These are phyloP conservation scores for Endotricha flammealis DNA, from an alignment of 2,888 invertebrate genomes.

Conservation along the genomic window DNA sequence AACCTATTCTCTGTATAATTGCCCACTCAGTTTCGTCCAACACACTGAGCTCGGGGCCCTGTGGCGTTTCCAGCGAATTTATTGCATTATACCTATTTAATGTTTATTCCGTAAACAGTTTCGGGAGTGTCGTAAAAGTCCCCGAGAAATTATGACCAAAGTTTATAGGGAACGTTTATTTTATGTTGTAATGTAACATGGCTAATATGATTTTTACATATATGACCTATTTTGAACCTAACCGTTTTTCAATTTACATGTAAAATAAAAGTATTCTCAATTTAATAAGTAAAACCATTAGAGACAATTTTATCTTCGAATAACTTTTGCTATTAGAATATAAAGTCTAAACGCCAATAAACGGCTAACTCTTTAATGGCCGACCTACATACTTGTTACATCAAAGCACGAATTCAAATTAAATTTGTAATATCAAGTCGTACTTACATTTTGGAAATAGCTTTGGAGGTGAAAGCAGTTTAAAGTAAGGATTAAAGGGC, in stretches of 20 bases:
- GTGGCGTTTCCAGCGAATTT: slow-evolving; percentile 12
- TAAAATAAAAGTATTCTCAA: too few species aligned
- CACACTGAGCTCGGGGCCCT: too few species aligned
- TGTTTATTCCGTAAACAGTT: slow-evolving; percentile 33
- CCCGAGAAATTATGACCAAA: slow-evolving; percentile 30
- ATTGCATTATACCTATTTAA: slow-evolving; percentile 28
- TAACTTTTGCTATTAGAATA: too few species aligned
- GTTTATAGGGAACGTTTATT: slow-evolving; percentile 32
- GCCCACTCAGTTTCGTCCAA: too few species aligned
- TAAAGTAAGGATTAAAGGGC: slow-evolving; percentile 28
- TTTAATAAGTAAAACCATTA: too few species aligned
- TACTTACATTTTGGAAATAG: slow-evolving; percentile 26
- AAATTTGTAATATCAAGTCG: slow-evolving; percentile 5
- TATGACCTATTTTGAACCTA: slow-evolving; percentile 1
- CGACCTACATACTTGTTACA: not conserved
- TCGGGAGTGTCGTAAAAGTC: slow-evolving; percentile 32
- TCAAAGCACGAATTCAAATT: too few species aligned
- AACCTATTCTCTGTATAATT: too few species aligned
- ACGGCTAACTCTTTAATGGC: not conserved
- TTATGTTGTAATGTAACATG: slow-evolving; percentile 18
- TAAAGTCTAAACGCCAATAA: too few species aligned
- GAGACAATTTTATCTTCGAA: too few species aligned
- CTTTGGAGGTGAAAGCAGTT: slow-evolving; percentile 28
- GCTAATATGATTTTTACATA: slow-evolving; percentile 19
- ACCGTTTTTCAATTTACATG: too few species aligned